Evolutionary conservation across 1,140 invertebrate species (phyloP).

Genomic region (Carposina sasakii): DNA sequence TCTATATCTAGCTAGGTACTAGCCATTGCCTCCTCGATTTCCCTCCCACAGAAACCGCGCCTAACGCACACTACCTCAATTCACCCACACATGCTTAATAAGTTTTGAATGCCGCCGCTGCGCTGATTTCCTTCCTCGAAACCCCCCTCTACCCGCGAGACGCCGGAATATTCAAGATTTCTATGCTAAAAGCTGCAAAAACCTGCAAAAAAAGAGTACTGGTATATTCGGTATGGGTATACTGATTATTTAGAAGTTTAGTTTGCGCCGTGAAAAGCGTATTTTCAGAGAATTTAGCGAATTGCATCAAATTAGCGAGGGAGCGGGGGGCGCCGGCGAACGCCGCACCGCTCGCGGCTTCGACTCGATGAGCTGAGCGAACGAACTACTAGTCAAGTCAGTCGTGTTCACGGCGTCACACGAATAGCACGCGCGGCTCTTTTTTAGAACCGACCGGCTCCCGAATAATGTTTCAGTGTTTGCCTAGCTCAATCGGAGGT

Average conservation of each 20-base stretch:
- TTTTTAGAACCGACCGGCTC: conserved; percentile 62
- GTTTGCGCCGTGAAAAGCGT: conserved; percentile 32
- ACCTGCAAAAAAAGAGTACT: too few species aligned
- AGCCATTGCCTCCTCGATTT: conserved; percentile 38
- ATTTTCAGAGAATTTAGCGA: conserved; percentile 65
- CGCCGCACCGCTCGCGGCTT: conserved; percentile 18
- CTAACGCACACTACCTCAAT: conserved; percentile 25
- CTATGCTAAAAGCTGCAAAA: too few species aligned
- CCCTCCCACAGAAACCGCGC: conserved; percentile 41
- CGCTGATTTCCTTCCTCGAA: conserved; percentile 59
- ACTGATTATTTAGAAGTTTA: too few species aligned
- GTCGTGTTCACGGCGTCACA: conserved; percentile 64
- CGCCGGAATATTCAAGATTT: too few species aligned
- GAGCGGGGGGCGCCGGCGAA: conserved; percentile 28
- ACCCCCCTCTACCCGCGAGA: conserved; percentile 42
- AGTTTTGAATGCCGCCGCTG: conserved; percentile 43
- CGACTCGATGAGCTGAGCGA: conserved; percentile 36
- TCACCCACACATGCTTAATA: conserved; percentile 19
- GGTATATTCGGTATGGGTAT: too few species aligned
- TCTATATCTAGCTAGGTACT: conserved; percentile 25
- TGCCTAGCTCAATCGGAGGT: conserved; percentile 70
- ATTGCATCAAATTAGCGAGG: conserved; percentile 60
- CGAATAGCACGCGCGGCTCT: conserved; percentile 62
- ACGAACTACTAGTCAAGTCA: conserved; percentile 22
- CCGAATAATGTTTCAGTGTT: conserved; percentile 72